These are phyloP conservation scores for Kradibia gibbosae DNA, from an alignment of 1,140 invertebrate species.

Conservation along the genomic window DNA sequence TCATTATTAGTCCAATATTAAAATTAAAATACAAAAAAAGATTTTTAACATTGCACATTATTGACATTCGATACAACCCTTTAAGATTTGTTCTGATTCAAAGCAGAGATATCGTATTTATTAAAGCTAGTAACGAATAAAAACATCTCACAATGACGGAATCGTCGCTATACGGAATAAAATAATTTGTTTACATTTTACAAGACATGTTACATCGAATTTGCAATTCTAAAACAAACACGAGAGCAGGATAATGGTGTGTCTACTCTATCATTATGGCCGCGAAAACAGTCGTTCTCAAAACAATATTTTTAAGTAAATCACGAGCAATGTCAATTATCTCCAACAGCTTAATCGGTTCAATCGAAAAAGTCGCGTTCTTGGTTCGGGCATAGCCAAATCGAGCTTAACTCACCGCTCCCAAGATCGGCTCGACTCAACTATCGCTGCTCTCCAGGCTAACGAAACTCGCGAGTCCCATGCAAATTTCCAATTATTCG, in stretches of 20 bases:
- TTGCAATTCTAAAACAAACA: not conserved
- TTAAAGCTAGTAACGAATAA: too few relatives aligned
- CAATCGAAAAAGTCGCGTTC: constrained; percentile 20
- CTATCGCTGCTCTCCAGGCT: constrained; percentile 17
- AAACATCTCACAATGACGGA: not conserved
- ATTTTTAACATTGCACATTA: too few relatives aligned
- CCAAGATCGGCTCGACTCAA: not conserved
- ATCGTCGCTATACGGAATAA: not conserved
- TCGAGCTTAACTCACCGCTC: not conserved
- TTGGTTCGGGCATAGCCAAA: not conserved
- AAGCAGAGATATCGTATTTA: too few relatives aligned
- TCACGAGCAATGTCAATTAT: constrained; percentile 33
- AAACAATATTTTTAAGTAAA: not conserved
- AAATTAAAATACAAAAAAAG: too few relatives aligned
- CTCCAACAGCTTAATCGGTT: constrained; percentile 35
- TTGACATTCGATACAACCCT: too few relatives aligned
- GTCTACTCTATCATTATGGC: not conserved
- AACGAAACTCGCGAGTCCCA: constrained; percentile 3
- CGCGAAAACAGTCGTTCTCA: not conserved
- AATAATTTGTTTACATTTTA: not conserved
- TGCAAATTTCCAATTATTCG: constrained; percentile 50
- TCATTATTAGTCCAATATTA: too few relatives aligned
- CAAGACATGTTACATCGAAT: not conserved
- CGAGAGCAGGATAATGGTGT: not conserved
- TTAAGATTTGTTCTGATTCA: too few relatives aligned